Conservation (phyloP, 2,797 vertebrate species). For the Carapus acus region DNA sequence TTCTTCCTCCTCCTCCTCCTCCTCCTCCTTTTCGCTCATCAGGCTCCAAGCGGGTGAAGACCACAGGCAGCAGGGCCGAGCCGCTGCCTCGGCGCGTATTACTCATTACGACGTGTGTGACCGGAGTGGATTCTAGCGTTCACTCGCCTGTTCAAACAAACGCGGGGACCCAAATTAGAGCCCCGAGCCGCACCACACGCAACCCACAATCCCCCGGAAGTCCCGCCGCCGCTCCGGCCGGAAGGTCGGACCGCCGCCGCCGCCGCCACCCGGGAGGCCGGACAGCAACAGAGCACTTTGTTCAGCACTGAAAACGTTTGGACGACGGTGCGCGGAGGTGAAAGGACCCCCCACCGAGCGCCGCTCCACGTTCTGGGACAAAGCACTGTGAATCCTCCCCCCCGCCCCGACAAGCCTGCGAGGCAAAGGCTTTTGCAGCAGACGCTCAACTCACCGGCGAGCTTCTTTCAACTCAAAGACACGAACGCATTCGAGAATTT, state of each 20-base stretch:
- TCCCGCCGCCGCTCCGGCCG: constrained; percentile 23
- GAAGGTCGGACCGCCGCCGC: constrained; percentile 28
- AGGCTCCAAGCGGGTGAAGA: constrained; percentile 37
- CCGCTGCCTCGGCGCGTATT: constrained; percentile 26
- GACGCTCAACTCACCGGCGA: no score
- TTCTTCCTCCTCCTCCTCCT: no score
- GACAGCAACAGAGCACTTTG: constrained; percentile 57
- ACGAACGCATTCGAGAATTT: no score
- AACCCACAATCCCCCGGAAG: constrained; percentile 27
- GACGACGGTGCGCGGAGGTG: no score
- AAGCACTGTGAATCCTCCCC: constrained; percentile 26
- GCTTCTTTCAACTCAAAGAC: no score
- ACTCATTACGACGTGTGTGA: constrained; percentile 40
- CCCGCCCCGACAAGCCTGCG: constrained; percentile 14
- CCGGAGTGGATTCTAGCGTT: constrained; percentile 34
- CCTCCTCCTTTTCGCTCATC: constrained; percentile 29
- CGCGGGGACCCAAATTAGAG: constrained; percentile 49
- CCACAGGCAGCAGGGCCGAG: constrained; percentile 12
- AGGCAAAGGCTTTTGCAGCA: constrained; percentile 25
- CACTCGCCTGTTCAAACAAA: constrained; percentile 45
- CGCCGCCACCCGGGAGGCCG: constrained; percentile 24
- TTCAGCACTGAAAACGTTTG: constrained; percentile 34
- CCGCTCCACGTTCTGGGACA: no score
- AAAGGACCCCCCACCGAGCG: no score
- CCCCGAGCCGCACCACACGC: constrained; percentile 46